Evolutionary conservation across 2,113 vertebrate species (phyloP).

Genomic region (Carassius gibelio): DNA sequence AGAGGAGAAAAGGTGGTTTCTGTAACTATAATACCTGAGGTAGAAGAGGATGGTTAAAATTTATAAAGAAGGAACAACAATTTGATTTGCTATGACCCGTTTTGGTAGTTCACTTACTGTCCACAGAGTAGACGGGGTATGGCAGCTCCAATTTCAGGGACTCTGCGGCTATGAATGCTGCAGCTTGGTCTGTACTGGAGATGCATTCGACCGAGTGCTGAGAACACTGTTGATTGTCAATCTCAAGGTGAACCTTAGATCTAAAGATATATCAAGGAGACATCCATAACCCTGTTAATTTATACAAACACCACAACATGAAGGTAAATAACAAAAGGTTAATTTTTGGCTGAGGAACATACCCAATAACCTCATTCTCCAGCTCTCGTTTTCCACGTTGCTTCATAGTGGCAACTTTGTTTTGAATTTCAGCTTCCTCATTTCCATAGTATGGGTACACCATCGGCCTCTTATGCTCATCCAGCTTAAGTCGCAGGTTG

Average conservation of each 20-base stretch:
- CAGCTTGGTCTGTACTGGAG: constrained; percentile 81
- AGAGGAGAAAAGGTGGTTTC: background rate
- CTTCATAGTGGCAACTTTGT: constrained; percentile 29
- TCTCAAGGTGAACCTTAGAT: constrained; percentile 84
- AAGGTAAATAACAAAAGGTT: background rate
- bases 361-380: constrained; percentile 86
- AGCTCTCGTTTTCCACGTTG: constrained; percentile 75
- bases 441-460: constrained; percentile 82
- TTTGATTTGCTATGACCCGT: background rate
- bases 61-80: constrained; percentile 2
- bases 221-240: constrained; percentile 90
- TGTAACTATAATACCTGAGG: constrained; percentile 66
- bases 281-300: background rate
- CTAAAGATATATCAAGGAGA: constrained; percentile 64
- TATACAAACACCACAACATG: background rate
- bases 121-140: constrained; percentile 83
- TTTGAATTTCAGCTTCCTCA: constrained; percentile 49
- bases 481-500: constrained; percentile 82
- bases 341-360: constrained; percentile 23
- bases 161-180: constrained; percentile 87
- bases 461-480: constrained; percentile 81
- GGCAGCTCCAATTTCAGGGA: constrained; percentile 81
- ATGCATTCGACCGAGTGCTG: constrained; percentile 85
- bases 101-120: constrained; percentile 77
- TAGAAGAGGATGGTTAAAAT: background rate